phyloP scores from a whole-genome alignment of 2,797 vertebrate genomes.

The Orientallactaga sibirica region DNA sequence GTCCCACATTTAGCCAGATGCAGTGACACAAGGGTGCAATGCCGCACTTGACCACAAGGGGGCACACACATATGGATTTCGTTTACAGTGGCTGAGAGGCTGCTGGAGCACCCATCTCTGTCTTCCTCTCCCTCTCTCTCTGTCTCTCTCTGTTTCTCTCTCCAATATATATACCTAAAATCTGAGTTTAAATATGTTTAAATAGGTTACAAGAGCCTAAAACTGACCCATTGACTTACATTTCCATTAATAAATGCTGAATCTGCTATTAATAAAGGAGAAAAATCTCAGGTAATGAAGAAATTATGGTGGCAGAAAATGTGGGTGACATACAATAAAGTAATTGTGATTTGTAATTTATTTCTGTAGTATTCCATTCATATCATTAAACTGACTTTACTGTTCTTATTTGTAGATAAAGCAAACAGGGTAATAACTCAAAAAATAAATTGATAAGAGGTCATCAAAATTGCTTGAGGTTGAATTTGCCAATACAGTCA shows the following conservation, averaged over 20 bases:
- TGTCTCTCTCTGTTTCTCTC: no score
- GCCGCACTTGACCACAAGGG: no score
- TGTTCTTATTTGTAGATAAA: background rate
- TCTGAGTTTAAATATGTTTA: background rate
- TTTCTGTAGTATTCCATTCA: conserved; percentile 14
- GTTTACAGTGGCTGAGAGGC: no score
- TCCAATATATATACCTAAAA: background rate
- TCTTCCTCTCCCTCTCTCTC: no score
- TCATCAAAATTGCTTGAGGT: background rate
- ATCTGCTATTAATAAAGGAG: background rate
- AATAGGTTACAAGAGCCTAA: background rate
- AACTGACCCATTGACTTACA: background rate
- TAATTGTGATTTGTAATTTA: background rate
- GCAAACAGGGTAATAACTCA: background rate
- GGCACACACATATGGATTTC: no score
- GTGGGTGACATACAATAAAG: background rate
- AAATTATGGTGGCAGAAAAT: conserved; percentile 8
- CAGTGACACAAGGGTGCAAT: no score
- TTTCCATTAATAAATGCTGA: conserved; percentile 5
- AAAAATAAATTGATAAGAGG: background rate
- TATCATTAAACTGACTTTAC: background rate
- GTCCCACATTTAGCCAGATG: no score
- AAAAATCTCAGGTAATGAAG: background rate
- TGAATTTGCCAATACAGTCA: background rate
- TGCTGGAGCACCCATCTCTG: no score